These are phyloP conservation scores for Murina feae DNA, from an alignment of 2,113 vertebrate genomes.

Conservation along the genomic window DNA sequence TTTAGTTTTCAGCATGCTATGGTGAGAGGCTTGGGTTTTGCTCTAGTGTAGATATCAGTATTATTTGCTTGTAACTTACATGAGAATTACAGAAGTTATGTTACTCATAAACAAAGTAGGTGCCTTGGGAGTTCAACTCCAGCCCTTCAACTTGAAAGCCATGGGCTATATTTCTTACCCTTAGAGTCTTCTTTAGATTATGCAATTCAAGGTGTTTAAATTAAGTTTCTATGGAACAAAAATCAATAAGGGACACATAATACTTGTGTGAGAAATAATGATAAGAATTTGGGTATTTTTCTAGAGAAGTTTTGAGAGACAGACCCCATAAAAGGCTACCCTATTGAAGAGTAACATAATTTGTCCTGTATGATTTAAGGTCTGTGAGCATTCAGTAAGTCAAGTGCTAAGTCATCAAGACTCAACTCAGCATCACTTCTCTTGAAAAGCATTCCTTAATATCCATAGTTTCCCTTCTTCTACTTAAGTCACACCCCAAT, in stretches of 20 bases:
- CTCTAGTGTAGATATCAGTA: background rate
- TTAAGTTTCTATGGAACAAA: background rate
- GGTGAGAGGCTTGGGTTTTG: background rate
- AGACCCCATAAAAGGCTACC: background rate
- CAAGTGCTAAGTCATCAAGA: background rate
- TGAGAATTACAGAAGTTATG: background rate
- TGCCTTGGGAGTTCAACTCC: background rate
- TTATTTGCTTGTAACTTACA: background rate
- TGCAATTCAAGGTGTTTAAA: background rate
- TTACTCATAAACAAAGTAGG: background rate
- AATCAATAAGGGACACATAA: background rate
- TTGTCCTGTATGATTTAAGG: background rate
- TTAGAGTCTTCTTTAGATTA: background rate
- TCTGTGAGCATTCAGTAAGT: background rate
- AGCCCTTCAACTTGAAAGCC: background rate
- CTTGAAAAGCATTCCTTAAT: background rate
- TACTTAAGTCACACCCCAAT: background rate
- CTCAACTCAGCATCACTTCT: background rate
- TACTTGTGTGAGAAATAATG: background rate
- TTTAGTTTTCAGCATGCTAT: background rate
- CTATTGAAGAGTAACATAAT: background rate
- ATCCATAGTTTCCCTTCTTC: background rate
- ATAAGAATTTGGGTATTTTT: background rate
- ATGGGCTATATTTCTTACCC: background rate
- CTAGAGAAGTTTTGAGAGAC: background rate